Evolutionary conservation across 2,113 vertebrate genomes (phyloP).

Genomic region (Calcarius ornatus): DNA sequence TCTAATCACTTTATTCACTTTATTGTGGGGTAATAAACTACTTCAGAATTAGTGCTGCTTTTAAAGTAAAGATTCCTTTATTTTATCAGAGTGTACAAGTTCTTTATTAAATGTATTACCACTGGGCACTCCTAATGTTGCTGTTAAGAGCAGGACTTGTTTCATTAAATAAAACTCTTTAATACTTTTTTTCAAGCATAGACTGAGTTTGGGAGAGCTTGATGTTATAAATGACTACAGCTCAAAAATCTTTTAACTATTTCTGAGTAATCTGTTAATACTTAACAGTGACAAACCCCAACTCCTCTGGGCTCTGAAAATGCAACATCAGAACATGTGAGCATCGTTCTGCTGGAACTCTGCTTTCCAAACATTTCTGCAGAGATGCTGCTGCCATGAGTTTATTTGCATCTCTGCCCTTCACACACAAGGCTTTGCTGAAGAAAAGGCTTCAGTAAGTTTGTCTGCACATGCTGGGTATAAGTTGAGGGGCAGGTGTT

Average conservation of each 20-base stretch:
- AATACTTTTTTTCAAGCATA: neutral
- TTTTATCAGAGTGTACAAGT: neutral
- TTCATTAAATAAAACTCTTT: neutral
- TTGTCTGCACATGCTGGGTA: neutral
- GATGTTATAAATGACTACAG: neutral
- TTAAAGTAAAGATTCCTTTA: neutral
- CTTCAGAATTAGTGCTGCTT: neutral
- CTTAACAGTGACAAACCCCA: neutral
- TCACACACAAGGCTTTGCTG: neutral
- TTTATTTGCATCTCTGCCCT: neutral
- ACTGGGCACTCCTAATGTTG: neutral
- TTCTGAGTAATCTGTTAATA: neutral
- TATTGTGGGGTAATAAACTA: neutral
- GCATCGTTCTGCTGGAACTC: neutral
- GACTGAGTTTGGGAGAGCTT: rapidly evolving
- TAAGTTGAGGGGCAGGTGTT: neutral
- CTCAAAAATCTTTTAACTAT: neutral
- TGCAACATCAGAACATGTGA: neutral
- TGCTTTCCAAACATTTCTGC: neutral
- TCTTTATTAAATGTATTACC: neutral
- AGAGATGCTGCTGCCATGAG: neutral
- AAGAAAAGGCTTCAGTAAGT: neutral
- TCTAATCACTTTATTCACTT: neutral
- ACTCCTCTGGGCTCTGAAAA: neutral
- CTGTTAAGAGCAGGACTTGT: neutral